Evolutionary conservation across 2,113 vertebrate genomes (phyloP), one percentile per base, ranked within the genome.

Genomic region (Fregetta grallaria): DNA sequence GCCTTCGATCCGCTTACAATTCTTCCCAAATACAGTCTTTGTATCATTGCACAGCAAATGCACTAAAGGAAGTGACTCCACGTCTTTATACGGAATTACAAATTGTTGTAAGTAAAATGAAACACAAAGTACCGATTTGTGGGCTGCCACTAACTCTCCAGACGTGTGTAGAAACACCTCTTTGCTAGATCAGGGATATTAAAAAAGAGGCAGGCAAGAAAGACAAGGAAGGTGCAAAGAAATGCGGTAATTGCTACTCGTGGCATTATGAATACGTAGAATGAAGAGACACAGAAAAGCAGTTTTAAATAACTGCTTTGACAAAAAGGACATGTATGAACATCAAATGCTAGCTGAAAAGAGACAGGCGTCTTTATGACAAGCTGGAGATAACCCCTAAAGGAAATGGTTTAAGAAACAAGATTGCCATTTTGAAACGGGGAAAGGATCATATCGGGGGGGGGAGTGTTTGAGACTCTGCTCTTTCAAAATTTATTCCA

Each of bases 201-300:
- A 49, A 50, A 78, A 56, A 67, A 65, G 26, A 85, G n/a, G 6
- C 50, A 32, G 49, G 47, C 16, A 78, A 44, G 11, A 67, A 92
- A 70, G 22, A 59, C 74, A 81, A 1, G 1, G 23, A 65, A 87
- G 4, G 18, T 44, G 19, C 50, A 90, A 79, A 84, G 67, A 73
- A 70, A 81, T 11, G 45, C 0, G 0, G 1, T 30, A 67, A 80
- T 58, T 44, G 32, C 68, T 75, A 26, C 16, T 76, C 0, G 0
- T 72, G 23, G 25, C 63, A 82, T 82, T 83, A 73, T 3, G 27
- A 90, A 73, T 22, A 53, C 3, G 25, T 19, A 86, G 47, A 96
- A 86, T 9, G n/a, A 66, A 76, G 29, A 55, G n/a, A 81, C 10
- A 61, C 4, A 63, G 34, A 88, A 91, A 92, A 42, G 15, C 42